These are phyloP conservation scores for Microtus ochrogaster DNA, from an alignment of 2,113 vertebrate species.

Conservation along the genomic window DNA sequence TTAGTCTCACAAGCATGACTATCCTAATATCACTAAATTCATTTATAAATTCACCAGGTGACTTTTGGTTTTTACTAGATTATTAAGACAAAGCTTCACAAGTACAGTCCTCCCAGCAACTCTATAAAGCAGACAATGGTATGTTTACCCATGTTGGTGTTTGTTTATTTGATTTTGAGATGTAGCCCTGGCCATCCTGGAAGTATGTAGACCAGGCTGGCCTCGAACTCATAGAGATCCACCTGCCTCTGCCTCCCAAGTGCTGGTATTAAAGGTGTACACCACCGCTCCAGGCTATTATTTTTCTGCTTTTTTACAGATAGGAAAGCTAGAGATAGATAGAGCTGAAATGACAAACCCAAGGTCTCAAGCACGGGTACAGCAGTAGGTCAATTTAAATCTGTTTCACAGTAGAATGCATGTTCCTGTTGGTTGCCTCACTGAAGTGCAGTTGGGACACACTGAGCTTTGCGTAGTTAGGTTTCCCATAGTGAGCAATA, in stretches of 20 bases:
- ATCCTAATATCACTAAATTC: not conserved
- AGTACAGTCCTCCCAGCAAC: constrained; percentile 8
- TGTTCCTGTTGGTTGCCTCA: not conserved
- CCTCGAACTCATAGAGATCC: not conserved
- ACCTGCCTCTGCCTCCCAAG: not conserved
- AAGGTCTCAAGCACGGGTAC: not conserved
- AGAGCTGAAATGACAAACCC: not conserved
- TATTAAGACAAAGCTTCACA: not conserved
- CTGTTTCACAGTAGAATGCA: not conserved
- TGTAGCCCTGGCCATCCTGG: not conserved
- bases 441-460: not conserved
- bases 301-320: not conserved
- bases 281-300: not conserved
- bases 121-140: not conserved
- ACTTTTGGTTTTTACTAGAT: not conserved
- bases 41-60: not conserved
- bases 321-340: not conserved
- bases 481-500: not conserved
- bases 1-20: not conserved
- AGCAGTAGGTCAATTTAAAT: not conserved
- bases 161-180: not conserved
- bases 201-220: not conserved
- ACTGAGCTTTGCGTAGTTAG: not conserved
- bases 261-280: not conserved
- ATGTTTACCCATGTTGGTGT: not conserved